Evolutionary conservation across 2,113 vertebrate genomes (phyloP), one percentile per base, ranked within the genome.

Genomic region (Tyto alba): DNA sequence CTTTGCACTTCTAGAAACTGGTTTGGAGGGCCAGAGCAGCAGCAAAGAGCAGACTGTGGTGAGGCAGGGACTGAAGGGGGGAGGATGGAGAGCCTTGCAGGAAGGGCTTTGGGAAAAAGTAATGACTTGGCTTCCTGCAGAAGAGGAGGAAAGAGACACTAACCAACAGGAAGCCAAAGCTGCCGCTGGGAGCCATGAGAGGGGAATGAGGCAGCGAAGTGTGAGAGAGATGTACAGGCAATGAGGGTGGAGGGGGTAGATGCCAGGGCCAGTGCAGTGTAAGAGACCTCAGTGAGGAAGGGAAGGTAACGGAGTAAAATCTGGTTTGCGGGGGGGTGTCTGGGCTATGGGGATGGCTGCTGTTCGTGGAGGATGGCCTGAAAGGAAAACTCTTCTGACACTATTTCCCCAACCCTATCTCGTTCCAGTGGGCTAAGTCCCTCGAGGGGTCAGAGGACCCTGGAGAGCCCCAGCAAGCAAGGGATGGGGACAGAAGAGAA

Each of bases 61-160:
- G 16, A 66, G 67, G 53, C 1, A 2, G 55, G 25, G 45, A 62
- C 55, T 6, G 0, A 62, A 62, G 19, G 10, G 32, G n/a, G 40
- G 10, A 69, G n/a, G 40, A 25, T 53, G 34, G 32, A 83, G 75
- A 74, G 15, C 62, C 63, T 68, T 86, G 22, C 26, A 45, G 9
- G 14, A 66, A 57, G 41, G 23, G 27, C 56, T 45, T 30, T 38
- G 26, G 56, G 47, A 40, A 7, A 62, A 78, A 66, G n/a, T 30
- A 7, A 11, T 75, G 47, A 29, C 19, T 67, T 88, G 57, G 13
- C 48, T 88, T 83, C 38, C 48, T 79, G 17, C 22, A 53, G 29
- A 62, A 78, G 64, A 66, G 52, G 7, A 60, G 55, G 32, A 76
- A 59, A 0, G 0, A 77, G 34, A 13, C 29, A 11, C 16, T 36